Conservation (phyloP, 2,888 invertebrate species). For the Xanthostigma xanthostigma region DNA sequence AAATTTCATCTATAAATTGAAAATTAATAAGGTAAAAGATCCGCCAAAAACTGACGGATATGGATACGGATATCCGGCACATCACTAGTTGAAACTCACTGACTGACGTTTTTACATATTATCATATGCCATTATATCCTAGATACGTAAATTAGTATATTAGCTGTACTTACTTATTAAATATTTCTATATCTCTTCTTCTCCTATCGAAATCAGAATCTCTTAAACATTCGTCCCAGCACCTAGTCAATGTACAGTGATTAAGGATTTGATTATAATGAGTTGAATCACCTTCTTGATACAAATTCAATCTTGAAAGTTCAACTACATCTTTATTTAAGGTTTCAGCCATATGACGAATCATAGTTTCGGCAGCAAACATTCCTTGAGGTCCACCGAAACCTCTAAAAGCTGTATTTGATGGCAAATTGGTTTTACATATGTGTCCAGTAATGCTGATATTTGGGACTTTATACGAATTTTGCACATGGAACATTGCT, state of each 20-base stretch:
- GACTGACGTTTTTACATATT: no score
- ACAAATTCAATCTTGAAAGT: conserved; percentile 60
- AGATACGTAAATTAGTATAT: neutral
- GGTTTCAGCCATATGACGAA: conserved; percentile 58
- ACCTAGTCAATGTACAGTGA: conserved; percentile 54
- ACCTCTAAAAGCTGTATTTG: conserved; percentile 87
- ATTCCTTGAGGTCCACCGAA: conserved; percentile 87
- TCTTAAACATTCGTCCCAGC: conserved; percentile 64
- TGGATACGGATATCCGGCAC: no score
- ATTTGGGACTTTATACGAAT: conserved; percentile 67
- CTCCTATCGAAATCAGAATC: conserved; percentile 49
- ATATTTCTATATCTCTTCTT: conserved; percentile 41
- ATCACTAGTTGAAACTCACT: neutral
- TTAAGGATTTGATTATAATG: conserved; percentile 61
- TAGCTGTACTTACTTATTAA: conserved; percentile 45
- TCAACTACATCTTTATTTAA: conserved; percentile 47
- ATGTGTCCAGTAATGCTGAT: conserved; percentile 52
- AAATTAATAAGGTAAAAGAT: no score
- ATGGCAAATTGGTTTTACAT: conserved; percentile 80
- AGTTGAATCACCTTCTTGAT: conserved; percentile 59
- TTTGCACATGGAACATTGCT: conserved; percentile 71
- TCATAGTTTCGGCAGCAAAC: conserved; percentile 68
- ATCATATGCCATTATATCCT: no score
- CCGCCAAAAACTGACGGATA: no score
- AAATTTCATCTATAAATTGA: no score